Conservation (phyloP, 2,888 invertebrate species). For the Tetragnatha montana region DNA sequence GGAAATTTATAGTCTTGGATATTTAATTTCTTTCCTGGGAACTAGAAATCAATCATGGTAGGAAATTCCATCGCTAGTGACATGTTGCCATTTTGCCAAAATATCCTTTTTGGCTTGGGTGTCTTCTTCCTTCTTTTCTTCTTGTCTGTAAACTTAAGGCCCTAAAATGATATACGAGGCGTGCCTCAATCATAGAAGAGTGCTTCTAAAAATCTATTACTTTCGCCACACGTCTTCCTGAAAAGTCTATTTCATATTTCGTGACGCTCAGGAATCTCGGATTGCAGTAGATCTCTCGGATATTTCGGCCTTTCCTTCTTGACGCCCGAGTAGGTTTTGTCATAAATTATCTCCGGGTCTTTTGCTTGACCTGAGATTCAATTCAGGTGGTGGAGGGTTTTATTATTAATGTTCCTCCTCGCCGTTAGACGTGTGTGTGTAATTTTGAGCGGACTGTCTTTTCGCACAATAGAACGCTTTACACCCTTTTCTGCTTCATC, state of each 20-base stretch:
- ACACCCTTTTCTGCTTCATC: too few species aligned
- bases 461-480: too few species aligned
- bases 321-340: background rate
- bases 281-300: conserved; percentile 8
- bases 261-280: conserved; percentile 38
- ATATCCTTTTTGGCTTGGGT: conserved; percentile 17
- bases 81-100: conserved; percentile 62
- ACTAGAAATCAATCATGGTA: conserved; percentile 59
- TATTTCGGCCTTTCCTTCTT: conserved; percentile 7
- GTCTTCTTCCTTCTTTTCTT: conserved; percentile 31
- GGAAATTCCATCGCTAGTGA: conserved; percentile 54
- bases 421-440: too few species aligned
- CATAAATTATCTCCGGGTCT: conserved; percentile 32
- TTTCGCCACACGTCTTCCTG: conserved; percentile 49
- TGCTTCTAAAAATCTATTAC: conserved; percentile 65
- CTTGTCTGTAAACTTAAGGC: conserved; percentile 54
- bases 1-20: conserved; percentile 61
- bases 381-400: background rate
- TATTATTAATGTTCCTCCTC: too few species aligned
- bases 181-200: conserved; percentile 59
- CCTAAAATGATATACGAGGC: conserved; percentile 59
- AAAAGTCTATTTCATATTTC: conserved; percentile 52
- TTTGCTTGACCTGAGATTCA: conserved; percentile 8
- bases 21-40: conserved; percentile 61
- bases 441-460: too few species aligned